Conservation (phyloP, 2,888 invertebrate species). For the Emesis russula region DNA sequence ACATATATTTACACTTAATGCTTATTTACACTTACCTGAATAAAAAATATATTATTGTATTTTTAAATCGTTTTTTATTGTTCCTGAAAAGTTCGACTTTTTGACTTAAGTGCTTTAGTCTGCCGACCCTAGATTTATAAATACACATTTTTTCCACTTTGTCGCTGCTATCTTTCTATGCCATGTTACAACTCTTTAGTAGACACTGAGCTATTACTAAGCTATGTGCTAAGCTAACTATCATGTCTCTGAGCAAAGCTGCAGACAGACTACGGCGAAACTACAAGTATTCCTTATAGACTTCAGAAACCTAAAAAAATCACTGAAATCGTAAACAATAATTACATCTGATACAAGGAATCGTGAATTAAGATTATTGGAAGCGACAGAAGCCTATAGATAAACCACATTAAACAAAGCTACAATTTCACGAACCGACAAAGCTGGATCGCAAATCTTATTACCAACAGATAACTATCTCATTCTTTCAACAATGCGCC, state of each 20-base stretch:
- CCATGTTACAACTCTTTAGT: too few relatives aligned
- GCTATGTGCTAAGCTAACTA: too few relatives aligned
- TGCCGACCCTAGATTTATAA: neutral
- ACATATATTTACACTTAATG: too few relatives aligned
- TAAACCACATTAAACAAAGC: slow-evolving; percentile 94
- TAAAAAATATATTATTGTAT: neutral
- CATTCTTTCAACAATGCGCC: slow-evolving; percentile 95
- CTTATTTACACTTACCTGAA: neutral
- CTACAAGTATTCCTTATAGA: too few relatives aligned
- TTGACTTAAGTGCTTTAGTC: neutral
- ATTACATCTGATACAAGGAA: slow-evolving; percentile 91
- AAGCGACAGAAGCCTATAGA: slow-evolving; percentile 84
- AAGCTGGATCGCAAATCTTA: slow-evolving; percentile 95
- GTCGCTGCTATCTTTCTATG: too few relatives aligned
- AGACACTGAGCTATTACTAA: too few relatives aligned
- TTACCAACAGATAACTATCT: slow-evolving; percentile 95
- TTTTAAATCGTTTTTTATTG: neutral
- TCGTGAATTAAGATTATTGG: slow-evolving; percentile 83
- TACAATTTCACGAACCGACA: slow-evolving; percentile 94
- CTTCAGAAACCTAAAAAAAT: too few relatives aligned
- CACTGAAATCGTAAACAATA: slow-evolving; percentile 60
- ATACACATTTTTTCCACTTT: too few relatives aligned
- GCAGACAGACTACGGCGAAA: too few relatives aligned
- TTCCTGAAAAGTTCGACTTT: neutral
- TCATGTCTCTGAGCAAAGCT: too few relatives aligned